Conservation (phyloP, 2,888 invertebrate genomes). For the Mesodorylaimus sp. region DNA sequence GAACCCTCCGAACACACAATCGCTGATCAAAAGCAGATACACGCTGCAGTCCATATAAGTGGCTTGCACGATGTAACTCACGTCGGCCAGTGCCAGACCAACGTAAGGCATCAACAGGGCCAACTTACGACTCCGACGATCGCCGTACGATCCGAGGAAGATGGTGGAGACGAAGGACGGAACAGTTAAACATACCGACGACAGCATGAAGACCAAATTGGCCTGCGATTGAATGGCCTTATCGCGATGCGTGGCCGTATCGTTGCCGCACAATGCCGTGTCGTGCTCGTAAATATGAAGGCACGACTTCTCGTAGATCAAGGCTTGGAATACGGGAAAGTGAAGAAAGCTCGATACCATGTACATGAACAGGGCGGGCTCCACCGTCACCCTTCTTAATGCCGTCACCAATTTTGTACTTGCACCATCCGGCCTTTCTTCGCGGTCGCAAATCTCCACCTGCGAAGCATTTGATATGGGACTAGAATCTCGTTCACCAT, state of each 20-base stretch:
- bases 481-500: too few species aligned
- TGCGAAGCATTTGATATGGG: too few species aligned
- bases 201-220: slow-evolving; percentile 29
- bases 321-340: slow-evolving; percentile 29
- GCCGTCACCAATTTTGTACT: too few species aligned
- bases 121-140: slow-evolving; percentile 31
- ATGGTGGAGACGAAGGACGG: slow-evolving; percentile 30
- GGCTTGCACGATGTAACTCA: slow-evolving; percentile 28
- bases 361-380: slow-evolving; percentile 32
- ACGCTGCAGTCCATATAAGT: slow-evolving; percentile 21
- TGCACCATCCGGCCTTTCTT: too few species aligned
- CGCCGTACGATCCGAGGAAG: slow-evolving; percentile 28
- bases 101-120: slow-evolving; percentile 31
- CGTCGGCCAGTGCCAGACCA: slow-evolving; percentile 23
- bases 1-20: slow-evolving; percentile 29
- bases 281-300: slow-evolving; percentile 13
- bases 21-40: slow-evolving; percentile 29
- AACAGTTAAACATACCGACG: slow-evolving; percentile 26
- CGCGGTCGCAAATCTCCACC: too few species aligned
- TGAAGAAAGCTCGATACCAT: slow-evolving; percentile 28
- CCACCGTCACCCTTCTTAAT: slow-evolving; percentile 26
- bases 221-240: slow-evolving; percentile 27
- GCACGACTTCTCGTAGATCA: slow-evolving; percentile 31
- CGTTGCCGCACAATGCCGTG: slow-evolving; percentile 15
- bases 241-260: slow-evolving; percentile 18